phyloP scores from a whole-genome alignment of 37 sponge, comb jelly and placozoan species.

The Haliclona indistincta region DNA sequence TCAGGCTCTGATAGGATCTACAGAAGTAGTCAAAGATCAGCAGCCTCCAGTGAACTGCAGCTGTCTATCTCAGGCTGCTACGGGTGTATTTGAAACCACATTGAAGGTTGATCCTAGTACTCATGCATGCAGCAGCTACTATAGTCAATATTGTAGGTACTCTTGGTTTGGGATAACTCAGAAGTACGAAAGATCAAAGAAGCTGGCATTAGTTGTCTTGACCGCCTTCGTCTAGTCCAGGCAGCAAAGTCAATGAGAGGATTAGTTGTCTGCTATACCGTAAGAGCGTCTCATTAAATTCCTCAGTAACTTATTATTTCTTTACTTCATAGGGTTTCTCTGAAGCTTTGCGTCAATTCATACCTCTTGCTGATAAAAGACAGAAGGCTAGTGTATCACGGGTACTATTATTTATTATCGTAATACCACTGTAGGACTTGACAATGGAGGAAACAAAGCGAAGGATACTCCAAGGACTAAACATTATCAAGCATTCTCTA shows the following conservation, averaged over 20 bases:
- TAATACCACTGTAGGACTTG: conserved; percentile 51
- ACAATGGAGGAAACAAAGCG: conserved; percentile 44
- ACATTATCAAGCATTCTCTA: conserved; percentile 50
- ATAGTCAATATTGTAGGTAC: conserved; percentile 26
- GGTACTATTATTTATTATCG: not conserved
- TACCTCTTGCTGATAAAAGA: conserved; percentile 62
- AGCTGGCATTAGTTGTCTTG: conserved; percentile 60
- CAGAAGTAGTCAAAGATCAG: conserved; percentile 15
- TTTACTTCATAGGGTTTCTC: conserved; percentile 64
- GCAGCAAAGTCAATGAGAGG: conserved; percentile 81
- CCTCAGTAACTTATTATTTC: not conserved
- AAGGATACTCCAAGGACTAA: conserved; percentile 31
- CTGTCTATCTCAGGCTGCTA: too few relatives aligned
- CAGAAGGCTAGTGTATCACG: conserved; percentile 34
- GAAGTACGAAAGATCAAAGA: conserved; percentile 67
- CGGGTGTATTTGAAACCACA: too few relatives aligned
- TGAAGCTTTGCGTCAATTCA: conserved; percentile 61
- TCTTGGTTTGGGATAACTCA: conserved; percentile 71
- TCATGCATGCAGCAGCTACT: not conserved
- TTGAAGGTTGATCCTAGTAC: too few relatives aligned
- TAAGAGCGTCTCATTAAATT: not conserved
- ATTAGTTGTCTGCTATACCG: conserved; percentile 82
- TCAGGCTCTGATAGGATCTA: conserved; percentile 38
- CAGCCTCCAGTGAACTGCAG: conserved; percentile 1
- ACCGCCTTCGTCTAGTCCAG: conserved; percentile 64